These are phyloP conservation scores for Hetaerina titia DNA, from an alignment of 2,888 invertebrate genomes.

Conservation along the genomic window DNA sequence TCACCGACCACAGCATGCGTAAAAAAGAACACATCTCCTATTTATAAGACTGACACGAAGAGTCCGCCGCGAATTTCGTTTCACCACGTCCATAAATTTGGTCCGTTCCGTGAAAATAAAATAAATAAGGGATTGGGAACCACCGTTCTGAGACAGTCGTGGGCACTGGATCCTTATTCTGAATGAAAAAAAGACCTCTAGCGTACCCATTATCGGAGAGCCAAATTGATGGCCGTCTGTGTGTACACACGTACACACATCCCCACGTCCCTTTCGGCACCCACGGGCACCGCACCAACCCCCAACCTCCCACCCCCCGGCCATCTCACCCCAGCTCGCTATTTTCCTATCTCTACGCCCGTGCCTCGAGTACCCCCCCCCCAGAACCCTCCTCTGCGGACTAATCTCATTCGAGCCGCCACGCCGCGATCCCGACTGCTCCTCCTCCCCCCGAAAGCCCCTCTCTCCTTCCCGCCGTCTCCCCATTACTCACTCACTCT, in stretches of 20 bases:
- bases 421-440: slow-evolving; percentile 75
- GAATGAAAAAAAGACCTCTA: neutral
- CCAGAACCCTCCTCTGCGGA: neutral
- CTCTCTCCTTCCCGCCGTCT: slow-evolving; percentile 64
- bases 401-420: slow-evolving; percentile 66
- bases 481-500: slow-evolving; percentile 70
- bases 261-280: neutral
- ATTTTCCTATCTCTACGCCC: neutral
- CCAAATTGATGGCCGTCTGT: neutral
- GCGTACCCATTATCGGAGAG: neutral
- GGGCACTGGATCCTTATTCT: neutral
- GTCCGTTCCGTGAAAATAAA: neutral
- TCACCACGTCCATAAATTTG: neutral
- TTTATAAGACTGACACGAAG: neutral
- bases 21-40: neutral
- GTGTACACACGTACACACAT: slow-evolving; percentile 3
- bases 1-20: neutral
- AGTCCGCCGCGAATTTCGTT: neutral
- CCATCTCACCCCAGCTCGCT: neutral
- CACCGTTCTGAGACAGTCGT: neutral
- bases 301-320: neutral
- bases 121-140: neutral
- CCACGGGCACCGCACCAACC: neutral
- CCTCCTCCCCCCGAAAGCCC: slow-evolving; percentile 69
- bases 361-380: neutral